A percentile compares a stretch with the other conserved stretches of the same genome.
Evolutionary conservation across 2,797 vertebrate genomes (phyloP).

Genomic region (Knipowitschia caucasica): DNA sequence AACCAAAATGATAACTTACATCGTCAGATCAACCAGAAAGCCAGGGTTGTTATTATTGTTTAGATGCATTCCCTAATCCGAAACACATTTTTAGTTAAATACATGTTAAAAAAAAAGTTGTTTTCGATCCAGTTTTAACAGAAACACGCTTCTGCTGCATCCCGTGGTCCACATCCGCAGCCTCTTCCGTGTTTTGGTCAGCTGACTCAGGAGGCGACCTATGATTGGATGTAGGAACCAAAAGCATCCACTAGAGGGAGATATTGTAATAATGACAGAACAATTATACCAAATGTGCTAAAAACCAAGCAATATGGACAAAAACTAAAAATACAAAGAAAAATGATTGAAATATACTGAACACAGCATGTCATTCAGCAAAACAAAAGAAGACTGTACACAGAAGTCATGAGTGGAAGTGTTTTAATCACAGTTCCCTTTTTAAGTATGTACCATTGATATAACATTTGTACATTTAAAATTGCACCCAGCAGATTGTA

Average conservation of each 20-base stretch:
- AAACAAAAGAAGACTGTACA: not conserved
- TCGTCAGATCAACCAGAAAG: not conserved
- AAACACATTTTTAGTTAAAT: not conserved
- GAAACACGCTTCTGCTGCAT: too few relatives aligned
- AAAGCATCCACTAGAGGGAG: not conserved
- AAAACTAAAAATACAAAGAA: not conserved
- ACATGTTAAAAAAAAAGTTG: not conserved
- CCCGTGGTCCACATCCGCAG: not conserved
- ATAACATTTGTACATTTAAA: not conserved
- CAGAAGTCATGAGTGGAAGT: not conserved
- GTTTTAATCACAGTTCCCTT: constrained; percentile 6
- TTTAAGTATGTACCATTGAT: not conserved
- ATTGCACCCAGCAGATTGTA: not conserved
- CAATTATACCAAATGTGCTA: too few relatives aligned
- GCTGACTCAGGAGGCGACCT: constrained; percentile 16
- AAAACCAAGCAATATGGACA: not conserved
- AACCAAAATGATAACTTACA: not conserved
- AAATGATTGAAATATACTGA: not conserved
- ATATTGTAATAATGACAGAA: too few relatives aligned
- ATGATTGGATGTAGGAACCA: not conserved
- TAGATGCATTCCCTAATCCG: not conserved
- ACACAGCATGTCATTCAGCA: not conserved
- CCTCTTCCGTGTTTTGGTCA: constrained; percentile 63
- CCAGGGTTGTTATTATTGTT: not conserved
- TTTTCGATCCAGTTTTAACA: not conserved